Evolutionary conservation across 30 jellyfish, hydroid and myxozoan genomes (phyloP).

Genomic region (Cassiopea andromeda): DNA sequence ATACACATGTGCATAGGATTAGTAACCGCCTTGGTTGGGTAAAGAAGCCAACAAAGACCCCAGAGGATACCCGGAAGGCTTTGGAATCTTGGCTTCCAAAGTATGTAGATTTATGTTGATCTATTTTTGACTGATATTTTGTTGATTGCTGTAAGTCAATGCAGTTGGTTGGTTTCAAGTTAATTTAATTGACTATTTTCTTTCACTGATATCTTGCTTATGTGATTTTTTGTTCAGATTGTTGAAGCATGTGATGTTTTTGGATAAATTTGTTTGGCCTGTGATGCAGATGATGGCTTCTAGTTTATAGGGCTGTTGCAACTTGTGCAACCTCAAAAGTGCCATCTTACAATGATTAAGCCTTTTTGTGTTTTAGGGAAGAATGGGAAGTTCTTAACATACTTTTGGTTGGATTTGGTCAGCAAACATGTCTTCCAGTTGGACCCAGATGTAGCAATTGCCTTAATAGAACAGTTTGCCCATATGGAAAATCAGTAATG

Average conservation of each 20-base stretch:
- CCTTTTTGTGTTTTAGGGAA: conserved; percentile 56
- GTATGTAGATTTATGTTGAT: conserved; percentile 11
- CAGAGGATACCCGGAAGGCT: conserved; percentile 91
- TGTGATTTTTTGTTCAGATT: too few relatives aligned
- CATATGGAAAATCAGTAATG: conserved; percentile 65
- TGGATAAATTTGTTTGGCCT: too few relatives aligned
- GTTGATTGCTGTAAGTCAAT: too few relatives aligned
- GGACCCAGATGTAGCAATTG: conserved; percentile 90
- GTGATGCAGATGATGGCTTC: too few relatives aligned
- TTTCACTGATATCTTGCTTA: too few relatives aligned
- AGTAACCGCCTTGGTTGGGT: conserved; percentile 93
- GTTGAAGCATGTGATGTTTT: too few relatives aligned
- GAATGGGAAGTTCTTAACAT: conserved; percentile 90
- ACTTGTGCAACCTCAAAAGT: too few relatives aligned
- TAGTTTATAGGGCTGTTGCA: too few relatives aligned
- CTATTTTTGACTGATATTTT: neutral
- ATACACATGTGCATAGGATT: conserved; percentile 97
- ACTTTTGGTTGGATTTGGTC: conserved; percentile 98
- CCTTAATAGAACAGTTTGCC: conserved; percentile 74
- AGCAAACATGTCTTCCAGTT: conserved; percentile 93
- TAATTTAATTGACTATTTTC: too few relatives aligned
- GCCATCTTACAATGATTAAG: neutral
- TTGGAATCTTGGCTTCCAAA: conserved; percentile 96
- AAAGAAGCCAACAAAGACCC: conserved; percentile 78
- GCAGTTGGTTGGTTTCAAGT: too few relatives aligned